Evolutionary conservation across 2,113 vertebrate species (phyloP).

Genomic region (Laticauda laticaudata): DNA sequence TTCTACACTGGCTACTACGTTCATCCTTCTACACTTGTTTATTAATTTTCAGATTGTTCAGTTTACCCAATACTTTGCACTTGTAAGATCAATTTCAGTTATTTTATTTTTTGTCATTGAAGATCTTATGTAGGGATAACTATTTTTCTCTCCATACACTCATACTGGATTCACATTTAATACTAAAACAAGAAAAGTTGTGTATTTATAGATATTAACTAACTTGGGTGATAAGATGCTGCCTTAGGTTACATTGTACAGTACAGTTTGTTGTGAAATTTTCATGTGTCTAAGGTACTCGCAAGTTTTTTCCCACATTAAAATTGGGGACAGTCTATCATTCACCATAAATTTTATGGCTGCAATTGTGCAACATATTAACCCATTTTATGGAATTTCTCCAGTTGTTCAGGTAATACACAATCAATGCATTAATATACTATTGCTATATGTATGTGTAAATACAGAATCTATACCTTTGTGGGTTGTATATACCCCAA

Average conservation of each 20-base stretch:
- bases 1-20: background rate
- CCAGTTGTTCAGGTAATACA: background rate
- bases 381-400: background rate
- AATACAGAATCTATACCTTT: background rate
- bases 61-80: background rate
- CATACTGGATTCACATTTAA: background rate
- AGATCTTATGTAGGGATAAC: background rate
- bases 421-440: background rate
- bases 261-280: fast-evolving
- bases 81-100: background rate
- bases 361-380: background rate
- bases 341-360: background rate
- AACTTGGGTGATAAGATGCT: background rate
- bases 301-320: background rate
- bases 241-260: background rate
- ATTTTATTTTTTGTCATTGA: background rate
- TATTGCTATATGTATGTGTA: background rate
- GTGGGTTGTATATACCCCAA: background rate
- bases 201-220: background rate
- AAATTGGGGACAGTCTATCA: background rate
- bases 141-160: background rate
- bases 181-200: background rate
- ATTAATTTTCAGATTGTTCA: background rate
- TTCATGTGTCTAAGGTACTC: background rate
- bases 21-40: background rate